These are phyloP conservation scores for Catostomus latipinnis DNA, from an alignment of 2,797 vertebrate genomes.

Conservation along the genomic window DNA sequence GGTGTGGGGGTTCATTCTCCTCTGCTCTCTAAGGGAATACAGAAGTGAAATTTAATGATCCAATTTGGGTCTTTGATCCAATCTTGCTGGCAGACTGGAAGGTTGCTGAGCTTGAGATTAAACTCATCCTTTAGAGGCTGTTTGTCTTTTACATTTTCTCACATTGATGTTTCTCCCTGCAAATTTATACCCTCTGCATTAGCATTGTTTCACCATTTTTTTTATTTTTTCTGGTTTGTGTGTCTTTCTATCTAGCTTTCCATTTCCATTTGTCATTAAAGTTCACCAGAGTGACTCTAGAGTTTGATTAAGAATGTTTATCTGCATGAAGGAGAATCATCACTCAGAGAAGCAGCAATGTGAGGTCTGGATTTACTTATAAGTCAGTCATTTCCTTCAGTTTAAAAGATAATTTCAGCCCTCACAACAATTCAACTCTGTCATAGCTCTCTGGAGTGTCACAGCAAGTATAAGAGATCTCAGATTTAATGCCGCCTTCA, in stretches of 20 bases:
- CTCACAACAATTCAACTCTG: slow-evolving; percentile 15
- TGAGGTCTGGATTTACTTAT: not conserved
- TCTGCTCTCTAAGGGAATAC: slow-evolving; percentile 57
- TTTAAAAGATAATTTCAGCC: slow-evolving; percentile 15
- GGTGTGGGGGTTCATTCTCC: slow-evolving; percentile 51
- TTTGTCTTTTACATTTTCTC: slow-evolving; percentile 56
- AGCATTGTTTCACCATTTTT: slow-evolving; percentile 57
- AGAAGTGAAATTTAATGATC: slow-evolving; percentile 70
- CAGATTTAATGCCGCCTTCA: slow-evolving; percentile 21
- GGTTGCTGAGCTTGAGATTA: slow-evolving; percentile 59
- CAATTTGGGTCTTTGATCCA: slow-evolving; percentile 57
- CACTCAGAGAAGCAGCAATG: not conserved
- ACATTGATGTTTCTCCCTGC: slow-evolving; percentile 50
- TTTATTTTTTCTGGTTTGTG: slow-evolving; percentile 53
- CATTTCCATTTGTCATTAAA: slow-evolving; percentile 34
- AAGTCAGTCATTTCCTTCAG: not conserved
- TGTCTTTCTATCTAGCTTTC: slow-evolving; percentile 30
- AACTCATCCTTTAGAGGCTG: slow-evolving; percentile 61
- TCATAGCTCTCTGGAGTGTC: slow-evolving; percentile 14
- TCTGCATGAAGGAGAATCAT: slow-evolving; percentile 16
- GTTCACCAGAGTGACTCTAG: slow-evolving; percentile 51
- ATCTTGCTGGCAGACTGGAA: slow-evolving; percentile 56
- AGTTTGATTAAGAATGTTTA: slow-evolving; percentile 41
- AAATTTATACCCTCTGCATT: slow-evolving; percentile 65
- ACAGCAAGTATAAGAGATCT: slow-evolving; percentile 23